phyloP scores from a whole-genome alignment of 2,113 vertebrate species.

The Ginglymostoma cirratum region DNA sequence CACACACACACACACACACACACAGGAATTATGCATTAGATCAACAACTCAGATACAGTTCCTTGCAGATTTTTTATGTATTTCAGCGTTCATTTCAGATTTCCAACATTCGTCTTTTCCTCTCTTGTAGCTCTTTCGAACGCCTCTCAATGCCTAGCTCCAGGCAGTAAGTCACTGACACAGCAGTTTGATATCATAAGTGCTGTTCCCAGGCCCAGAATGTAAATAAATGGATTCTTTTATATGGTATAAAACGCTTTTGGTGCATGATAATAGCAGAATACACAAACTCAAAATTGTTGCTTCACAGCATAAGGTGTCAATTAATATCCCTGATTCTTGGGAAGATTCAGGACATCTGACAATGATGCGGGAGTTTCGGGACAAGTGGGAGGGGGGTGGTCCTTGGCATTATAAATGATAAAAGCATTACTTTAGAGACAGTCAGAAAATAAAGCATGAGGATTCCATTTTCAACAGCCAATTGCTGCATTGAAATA shows the following conservation, averaged over 20 bases:
- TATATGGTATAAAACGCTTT: not conserved
- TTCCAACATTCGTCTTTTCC: not conserved
- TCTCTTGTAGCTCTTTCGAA: not conserved
- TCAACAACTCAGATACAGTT: not conserved
- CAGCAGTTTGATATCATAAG: not conserved
- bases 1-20: no score
- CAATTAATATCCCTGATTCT: not conserved
- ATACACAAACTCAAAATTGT: not conserved
- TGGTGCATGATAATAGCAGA: not conserved
- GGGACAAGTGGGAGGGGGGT: not conserved
- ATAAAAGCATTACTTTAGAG: not conserved
- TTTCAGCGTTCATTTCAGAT: not conserved
- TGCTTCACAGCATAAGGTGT: not conserved
- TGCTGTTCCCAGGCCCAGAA: not conserved
- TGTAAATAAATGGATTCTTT: not conserved
- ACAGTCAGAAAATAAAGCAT: not conserved
- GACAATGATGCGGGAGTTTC: not conserved
- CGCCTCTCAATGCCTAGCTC: not conserved
- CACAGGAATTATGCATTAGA: not conserved
- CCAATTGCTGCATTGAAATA: not conserved
- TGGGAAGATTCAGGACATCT: not conserved
- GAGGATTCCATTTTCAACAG: not conserved
- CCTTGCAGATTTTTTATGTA: not conserved
- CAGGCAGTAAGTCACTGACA: not conserved
- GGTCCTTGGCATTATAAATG: not conserved